These are phyloP conservation scores for Diaphora mendica DNA, from an alignment of 2,888 invertebrate genomes.

Conservation along the genomic window DNA sequence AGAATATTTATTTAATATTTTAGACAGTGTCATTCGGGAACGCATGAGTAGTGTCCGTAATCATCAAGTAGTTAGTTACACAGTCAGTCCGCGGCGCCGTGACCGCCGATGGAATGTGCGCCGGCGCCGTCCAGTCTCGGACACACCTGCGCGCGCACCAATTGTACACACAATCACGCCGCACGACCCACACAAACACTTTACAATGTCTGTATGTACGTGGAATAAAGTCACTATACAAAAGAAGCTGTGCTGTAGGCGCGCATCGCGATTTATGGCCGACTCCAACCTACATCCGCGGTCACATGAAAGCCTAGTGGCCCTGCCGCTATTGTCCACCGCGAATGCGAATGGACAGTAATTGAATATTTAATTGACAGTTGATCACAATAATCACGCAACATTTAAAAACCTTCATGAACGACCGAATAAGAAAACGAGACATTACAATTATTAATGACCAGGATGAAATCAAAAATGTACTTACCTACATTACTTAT, in stretches of 20 bases:
- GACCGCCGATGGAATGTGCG: constrained; percentile 87
- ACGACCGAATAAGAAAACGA: neutral
- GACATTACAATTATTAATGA: neutral
- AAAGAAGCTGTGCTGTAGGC: constrained; percentile 44
- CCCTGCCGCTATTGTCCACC: constrained; percentile 47
- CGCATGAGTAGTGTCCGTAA: constrained; percentile 48
- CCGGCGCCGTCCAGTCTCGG: constrained; percentile 88
- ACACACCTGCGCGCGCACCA: constrained; percentile 87
- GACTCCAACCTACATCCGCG: constrained; percentile 48
- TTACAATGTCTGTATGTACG: constrained; percentile 33
- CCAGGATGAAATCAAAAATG: neutral
- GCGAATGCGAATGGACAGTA: constrained; percentile 48
- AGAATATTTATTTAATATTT: constrained; percentile 12
- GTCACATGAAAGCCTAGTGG: constrained; percentile 57
- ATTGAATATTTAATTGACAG: constrained; percentile 56
- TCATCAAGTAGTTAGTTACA: constrained; percentile 64
- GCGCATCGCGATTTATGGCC: constrained; percentile 63
- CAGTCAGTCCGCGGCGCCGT: constrained; percentile 51
- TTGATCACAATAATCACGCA: constrained; percentile 31
- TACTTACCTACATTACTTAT: too few relatives aligned
- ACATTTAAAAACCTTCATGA: neutral
- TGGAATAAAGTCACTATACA: constrained; percentile 44
- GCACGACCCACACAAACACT: constrained; percentile 54
- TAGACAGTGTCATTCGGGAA: constrained; percentile 37
- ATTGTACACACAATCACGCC: constrained; percentile 59